Percentiles rank a stretch among this genome's conserved stretches.
Conservation (phyloP, 2,888 invertebrate species). For the Lasioglossum marginatum region DNA sequence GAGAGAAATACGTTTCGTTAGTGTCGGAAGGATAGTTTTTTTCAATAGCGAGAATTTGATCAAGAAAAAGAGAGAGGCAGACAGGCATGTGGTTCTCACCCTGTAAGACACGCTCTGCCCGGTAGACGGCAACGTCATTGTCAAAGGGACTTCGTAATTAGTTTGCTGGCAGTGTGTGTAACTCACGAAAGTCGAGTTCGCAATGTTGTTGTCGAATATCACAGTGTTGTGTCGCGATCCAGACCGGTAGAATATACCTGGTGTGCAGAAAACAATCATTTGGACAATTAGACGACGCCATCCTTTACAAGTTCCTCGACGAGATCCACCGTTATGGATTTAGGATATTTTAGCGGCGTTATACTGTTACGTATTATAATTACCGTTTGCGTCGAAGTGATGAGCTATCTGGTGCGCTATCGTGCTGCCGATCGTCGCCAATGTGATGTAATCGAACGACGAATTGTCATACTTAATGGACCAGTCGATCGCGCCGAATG, state of each 20-base stretch:
- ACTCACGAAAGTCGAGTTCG: slow-evolving; percentile 52
- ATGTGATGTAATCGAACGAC: slow-evolving; percentile 63
- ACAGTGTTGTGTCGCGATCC: slow-evolving; percentile 58
- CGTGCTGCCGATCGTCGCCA: slow-evolving; percentile 75
- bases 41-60: slow-evolving; percentile 17
- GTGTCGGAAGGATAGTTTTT: slow-evolving; percentile 19
- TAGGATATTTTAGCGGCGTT: slow-evolving; percentile 11
- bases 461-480: slow-evolving; percentile 45
- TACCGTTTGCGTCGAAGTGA: slow-evolving; percentile 76
- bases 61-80: neutral
- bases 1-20: slow-evolving; percentile 7
- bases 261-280: slow-evolving; percentile 21
- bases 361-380: slow-evolving; percentile 46
- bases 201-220: slow-evolving; percentile 39
- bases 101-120: slow-evolving; percentile 64
- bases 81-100: slow-evolving; percentile 52
- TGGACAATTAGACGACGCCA: slow-evolving; percentile 21
- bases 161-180: slow-evolving; percentile 68
- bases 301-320: slow-evolving; percentile 14
- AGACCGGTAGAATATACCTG: slow-evolving; percentile 75
- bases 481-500: slow-evolving; percentile 75
- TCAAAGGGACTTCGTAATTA: slow-evolving; percentile 55
- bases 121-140: slow-evolving; percentile 62
- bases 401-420: slow-evolving; percentile 77
- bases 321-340: slow-evolving; percentile 26